A percentile compares a stretch with the other conserved stretches of the same genome.
These are phyloP conservation scores for Himalopsyche phryganea DNA, from an alignment of 1,140 invertebrate species.

Conservation along the genomic window DNA sequence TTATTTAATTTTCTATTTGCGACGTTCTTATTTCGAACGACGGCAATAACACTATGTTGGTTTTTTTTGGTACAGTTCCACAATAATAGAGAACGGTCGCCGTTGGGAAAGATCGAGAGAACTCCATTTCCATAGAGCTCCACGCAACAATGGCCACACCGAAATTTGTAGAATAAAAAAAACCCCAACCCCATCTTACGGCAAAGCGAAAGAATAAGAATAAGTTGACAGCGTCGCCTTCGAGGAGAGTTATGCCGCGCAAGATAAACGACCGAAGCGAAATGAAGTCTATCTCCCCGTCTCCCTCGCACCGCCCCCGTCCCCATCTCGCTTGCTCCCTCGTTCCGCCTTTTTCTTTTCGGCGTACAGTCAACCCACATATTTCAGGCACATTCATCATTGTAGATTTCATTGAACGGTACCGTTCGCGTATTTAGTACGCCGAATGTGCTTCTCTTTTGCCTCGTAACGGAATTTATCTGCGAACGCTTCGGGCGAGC, in stretches of 20 bases:
- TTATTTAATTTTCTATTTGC: too few relatives aligned
- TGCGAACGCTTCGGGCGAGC: conserved; percentile 32
- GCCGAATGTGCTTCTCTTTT: conserved; percentile 34
- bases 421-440: conserved; percentile 33
- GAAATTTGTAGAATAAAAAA: conserved; percentile 22
- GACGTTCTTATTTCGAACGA: too few relatives aligned
- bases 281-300: conserved; percentile 44
- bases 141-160: conserved; percentile 17
- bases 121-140: not conserved
- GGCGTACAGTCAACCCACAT: conserved; percentile 33
- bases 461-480: conserved; percentile 34
- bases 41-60: too few relatives aligned
- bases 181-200: conserved; percentile 45
- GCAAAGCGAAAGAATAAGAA: conserved; percentile 55
- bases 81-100: too few relatives aligned
- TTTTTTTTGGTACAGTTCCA: too few relatives aligned
- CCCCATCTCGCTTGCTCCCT: not conserved
- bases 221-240: conserved; percentile 56
- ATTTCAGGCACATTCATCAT: conserved; percentile 30
- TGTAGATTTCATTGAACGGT: conserved; percentile 31
- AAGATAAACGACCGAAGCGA: conserved; percentile 56
- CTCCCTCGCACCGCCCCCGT: conserved; percentile 2
- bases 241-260: conserved; percentile 51
- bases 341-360: conserved; percentile 28
- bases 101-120: too few relatives aligned